Conservation (phyloP, 2,113 vertebrate genomes). For the Hucho hucho region DNA sequence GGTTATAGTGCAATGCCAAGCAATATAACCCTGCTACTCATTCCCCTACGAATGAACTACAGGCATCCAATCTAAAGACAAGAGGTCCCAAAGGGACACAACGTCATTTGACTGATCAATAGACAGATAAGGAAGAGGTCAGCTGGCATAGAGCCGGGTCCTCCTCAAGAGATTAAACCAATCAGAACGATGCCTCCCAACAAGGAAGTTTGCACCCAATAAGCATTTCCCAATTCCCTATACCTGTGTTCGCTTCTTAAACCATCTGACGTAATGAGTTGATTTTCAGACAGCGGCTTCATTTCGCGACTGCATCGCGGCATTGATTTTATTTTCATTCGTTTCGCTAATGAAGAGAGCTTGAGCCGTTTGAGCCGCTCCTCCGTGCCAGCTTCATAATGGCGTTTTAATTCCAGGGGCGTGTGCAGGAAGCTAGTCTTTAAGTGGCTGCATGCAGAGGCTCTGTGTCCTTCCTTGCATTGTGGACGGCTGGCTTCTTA, state of each 20-base stretch:
- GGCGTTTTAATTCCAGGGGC: conserved; percentile 63
- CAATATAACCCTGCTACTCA: not conserved
- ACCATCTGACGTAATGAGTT: conserved; percentile 47
- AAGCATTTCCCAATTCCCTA: not conserved
- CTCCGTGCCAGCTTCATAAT: conserved; percentile 53
- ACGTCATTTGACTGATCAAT: no score
- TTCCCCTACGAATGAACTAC: not conserved
- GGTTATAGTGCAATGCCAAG: not conserved
- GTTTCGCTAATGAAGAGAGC: conserved; percentile 72
- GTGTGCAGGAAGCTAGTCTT: conserved; percentile 55
- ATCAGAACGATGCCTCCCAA: not conserved
- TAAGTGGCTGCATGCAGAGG: conserved; percentile 35
- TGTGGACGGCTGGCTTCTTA: conserved; percentile 36
- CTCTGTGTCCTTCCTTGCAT: conserved; percentile 55
- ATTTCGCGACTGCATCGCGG: conserved; percentile 20
- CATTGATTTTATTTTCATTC: conserved; percentile 62
- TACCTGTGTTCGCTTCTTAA: not conserved
- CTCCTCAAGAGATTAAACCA: not conserved
- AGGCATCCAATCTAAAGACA: not conserved
- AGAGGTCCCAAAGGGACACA: no score
- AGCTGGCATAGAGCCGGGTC: not conserved
- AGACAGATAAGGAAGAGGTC: no score
- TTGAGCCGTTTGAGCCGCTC: conserved; percentile 2
- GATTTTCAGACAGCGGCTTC: conserved; percentile 57
- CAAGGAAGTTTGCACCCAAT: not conserved